Evolutionary conservation across 2,888 invertebrate species (phyloP).

Genomic region (Oxystoma pomonae): DNA sequence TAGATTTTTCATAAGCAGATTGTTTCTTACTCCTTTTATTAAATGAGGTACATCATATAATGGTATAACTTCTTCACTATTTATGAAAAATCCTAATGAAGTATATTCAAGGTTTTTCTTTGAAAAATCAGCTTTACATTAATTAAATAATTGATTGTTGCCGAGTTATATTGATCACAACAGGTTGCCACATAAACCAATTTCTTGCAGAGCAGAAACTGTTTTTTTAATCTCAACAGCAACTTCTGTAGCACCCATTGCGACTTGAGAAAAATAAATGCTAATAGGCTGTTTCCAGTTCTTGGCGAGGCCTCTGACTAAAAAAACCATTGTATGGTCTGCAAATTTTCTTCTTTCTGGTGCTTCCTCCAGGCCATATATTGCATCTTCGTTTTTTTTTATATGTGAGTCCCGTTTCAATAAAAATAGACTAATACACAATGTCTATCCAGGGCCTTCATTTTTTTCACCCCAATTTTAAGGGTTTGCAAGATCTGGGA

Average conservation of each 20-base stretch:
- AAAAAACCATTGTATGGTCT: not conserved
- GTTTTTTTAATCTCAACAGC: not conserved
- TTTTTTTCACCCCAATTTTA: not conserved
- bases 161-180: not conserved
- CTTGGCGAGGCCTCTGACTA: not conserved
- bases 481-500: not conserved
- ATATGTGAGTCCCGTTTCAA: not conserved
- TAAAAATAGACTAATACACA: too few relatives aligned
- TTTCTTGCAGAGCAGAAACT: not conserved
- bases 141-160: not conserved
- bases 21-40: not conserved
- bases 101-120: not conserved
- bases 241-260: not conserved
- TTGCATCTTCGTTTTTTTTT: not conserved
- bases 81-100: not conserved
- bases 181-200: not conserved
- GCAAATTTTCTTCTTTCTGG: not conserved
- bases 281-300: not conserved
- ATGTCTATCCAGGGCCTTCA: not conserved
- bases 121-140: not conserved
- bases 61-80: not conserved
- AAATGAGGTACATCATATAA: conserved; percentile 3
- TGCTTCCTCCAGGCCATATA: not conserved
- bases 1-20: not conserved
- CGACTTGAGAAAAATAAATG: not conserved